Base-by-base conservation (phyloP, 2,888 invertebrate genomes). In the Seira musarum region DNA sequence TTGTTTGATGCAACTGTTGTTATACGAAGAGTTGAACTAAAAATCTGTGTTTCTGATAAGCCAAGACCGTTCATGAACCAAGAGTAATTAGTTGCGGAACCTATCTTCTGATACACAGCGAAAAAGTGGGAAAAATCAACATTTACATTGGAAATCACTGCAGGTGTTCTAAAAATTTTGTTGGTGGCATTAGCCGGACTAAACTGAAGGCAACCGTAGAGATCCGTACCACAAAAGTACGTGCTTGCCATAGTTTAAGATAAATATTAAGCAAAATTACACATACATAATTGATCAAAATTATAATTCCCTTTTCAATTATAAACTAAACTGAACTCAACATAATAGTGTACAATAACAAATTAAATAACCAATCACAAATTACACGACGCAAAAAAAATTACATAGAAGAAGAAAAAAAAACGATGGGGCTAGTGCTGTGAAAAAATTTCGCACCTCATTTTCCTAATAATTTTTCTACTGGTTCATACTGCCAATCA, bases 401-500 rank as follows among this genome's bases (percentile, higher is more conserved):
- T n/a, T n/a, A n/a, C n/a, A n/a, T n/a, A n/a, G n/a, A n/a, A n/a
- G n/a, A n/a, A n/a, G n/a, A n/a, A n/a, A n/a, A n/a, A n/a, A n/a
- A n/a, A n/a, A n/a, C n/a, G n/a, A n/a, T n/a, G n/a, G n/a, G n/a
- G n/a, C n/a, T n/a, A n/a, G n/a, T n/a, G n/a, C n/a, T n/a, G n/a
- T n/a, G n/a, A n/a, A n/a, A n/a, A n/a, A n/a, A n/a, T n/a, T n/a
- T n/a, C n/a, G n/a, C n/a, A n/a, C n/a, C n/a, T 74, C 80, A 85
- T 64, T 85, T 84, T 24, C 86, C 85, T 22, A 86, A 69, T 3
- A 86, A 69, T 72, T 86, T 85, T 49, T 86, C 86, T 1, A 86
- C 72, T 5, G 84, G 83, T 53, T 86, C 86, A 63, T 85, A 85
- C 77, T 82, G 83, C 86, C 86, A 86, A 61, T 86, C 84, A 1